Percentiles rank a stretch among this genome's conserved stretches.
Evolutionary conservation across 1,140 invertebrate genomes (phyloP).

Genomic region (Lepidurus packardi): DNA sequence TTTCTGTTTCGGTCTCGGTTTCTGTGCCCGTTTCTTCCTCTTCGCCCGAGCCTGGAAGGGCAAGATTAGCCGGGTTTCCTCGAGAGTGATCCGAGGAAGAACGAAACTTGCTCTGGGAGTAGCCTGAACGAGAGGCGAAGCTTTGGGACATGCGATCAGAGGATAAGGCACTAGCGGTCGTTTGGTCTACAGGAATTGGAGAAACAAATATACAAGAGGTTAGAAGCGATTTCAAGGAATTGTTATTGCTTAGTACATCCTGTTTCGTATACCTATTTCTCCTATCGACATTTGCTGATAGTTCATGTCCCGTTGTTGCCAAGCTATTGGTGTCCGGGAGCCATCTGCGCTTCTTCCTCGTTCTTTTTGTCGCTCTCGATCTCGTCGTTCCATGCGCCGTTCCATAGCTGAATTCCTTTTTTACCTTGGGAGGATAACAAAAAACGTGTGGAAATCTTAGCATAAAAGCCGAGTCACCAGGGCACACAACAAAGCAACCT

Average conservation of each 20-base stretch:
- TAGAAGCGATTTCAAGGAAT: background rate
- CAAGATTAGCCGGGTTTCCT: background rate
- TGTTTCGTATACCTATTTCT: constrained; percentile 30
- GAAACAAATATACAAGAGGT: background rate
- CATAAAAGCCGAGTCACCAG: background rate
- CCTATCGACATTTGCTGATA: constrained; percentile 31
- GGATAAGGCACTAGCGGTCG: constrained; percentile 19
- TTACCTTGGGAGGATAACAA: background rate
- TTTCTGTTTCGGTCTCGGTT: constrained; percentile 32
- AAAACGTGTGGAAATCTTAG: background rate
- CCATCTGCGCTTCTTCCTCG: constrained; percentile 23
- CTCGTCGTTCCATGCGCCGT: background rate
- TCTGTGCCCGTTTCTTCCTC: constrained; percentile 3
- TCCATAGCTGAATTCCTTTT: background rate
- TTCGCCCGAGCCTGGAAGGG: background rate
- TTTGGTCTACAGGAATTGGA: background rate
- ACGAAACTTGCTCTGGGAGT: constrained; percentile 22
- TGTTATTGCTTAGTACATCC: no score
- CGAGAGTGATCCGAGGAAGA: background rate
- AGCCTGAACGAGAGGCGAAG: constrained; percentile 29
- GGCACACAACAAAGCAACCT: no score
- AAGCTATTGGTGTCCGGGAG: constrained; percentile 32
- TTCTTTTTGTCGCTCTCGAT: constrained; percentile 6
- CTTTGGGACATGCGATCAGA: constrained; percentile 34
- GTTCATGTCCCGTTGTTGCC: constrained; percentile 34